Evolutionary conservation across 2,888 invertebrate genomes (phyloP).

Genomic region (Helobdella robusta): DNA sequence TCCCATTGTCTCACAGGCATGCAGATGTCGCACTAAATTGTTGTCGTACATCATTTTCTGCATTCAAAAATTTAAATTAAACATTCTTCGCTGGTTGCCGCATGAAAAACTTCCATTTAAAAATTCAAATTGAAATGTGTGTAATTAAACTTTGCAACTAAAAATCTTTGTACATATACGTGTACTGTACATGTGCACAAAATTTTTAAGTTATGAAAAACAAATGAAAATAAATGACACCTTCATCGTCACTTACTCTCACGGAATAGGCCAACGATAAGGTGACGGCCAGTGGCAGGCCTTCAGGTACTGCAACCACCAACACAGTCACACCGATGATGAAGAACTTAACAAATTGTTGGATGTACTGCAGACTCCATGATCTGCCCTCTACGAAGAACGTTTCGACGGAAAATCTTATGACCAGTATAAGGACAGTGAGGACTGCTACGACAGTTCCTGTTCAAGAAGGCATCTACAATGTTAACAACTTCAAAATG

Average conservation of each 20-base stretch:
- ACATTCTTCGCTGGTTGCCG: background rate
- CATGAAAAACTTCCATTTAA: no score
- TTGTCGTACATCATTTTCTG: slow-evolving; percentile 99
- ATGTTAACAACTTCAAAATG: no score
- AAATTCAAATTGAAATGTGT: no score
- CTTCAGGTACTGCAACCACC: slow-evolving; percentile 98
- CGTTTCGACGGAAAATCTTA: slow-evolving; percentile 82
- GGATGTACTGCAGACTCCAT: slow-evolving; percentile 56
- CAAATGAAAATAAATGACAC: no score
- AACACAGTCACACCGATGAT: slow-evolving; percentile 99
- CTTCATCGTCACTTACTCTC: slow-evolving; percentile 79
- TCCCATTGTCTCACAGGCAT: slow-evolving; percentile 99
- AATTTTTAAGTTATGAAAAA: no score
- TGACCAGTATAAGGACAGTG: slow-evolving; percentile 88
- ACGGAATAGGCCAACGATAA: slow-evolving; percentile 97
- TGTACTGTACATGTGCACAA: no score
- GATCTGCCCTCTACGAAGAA: slow-evolving; percentile 69
- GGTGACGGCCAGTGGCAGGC: slow-evolving; percentile 93
- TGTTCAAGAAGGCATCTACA: no score
- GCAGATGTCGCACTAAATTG: slow-evolving; percentile 94
- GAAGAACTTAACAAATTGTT: slow-evolving; percentile 86
- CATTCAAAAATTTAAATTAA: background rate
- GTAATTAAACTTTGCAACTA: no score
- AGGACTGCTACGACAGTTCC: slow-evolving; percentile 84
- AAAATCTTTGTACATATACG: no score